Conservation (phyloP, 2,888 invertebrate species). For the Drosophila neonasuta region DNA sequence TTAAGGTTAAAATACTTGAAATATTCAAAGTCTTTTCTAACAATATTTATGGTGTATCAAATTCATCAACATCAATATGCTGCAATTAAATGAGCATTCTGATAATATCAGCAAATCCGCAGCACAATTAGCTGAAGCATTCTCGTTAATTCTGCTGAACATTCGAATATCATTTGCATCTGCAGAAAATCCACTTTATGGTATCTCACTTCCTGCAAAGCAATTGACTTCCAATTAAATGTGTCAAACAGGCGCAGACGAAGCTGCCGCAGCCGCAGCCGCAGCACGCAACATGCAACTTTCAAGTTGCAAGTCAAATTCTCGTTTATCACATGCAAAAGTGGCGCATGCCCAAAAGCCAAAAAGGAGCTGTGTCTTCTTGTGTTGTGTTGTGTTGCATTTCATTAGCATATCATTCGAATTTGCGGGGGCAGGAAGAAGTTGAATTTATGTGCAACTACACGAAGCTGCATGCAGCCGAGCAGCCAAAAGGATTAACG, state of each 20-base stretch:
- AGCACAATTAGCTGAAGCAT: not conserved
- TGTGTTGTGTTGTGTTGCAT: conserved; percentile 49
- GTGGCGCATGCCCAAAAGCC: conserved; percentile 56
- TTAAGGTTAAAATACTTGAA: not conserved
- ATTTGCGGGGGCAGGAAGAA: conserved; percentile 28
- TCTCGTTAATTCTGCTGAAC: not conserved
- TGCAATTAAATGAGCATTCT: not conserved
- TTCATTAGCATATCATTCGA: conserved; percentile 67
- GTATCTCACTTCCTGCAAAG: conserved; percentile 37
- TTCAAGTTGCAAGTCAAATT: conserved; percentile 1
- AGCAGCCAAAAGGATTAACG: conserved; percentile 66
- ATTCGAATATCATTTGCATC: not conserved
- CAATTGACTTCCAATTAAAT: conserved; percentile 74
- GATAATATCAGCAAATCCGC: not conserved
- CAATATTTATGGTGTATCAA: not conserved
- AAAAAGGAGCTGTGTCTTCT: conserved; percentile 17
- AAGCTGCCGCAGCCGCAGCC: conserved; percentile 32
- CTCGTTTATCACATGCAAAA: conserved; percentile 33
- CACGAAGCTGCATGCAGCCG: conserved; percentile 9
- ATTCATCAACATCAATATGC: not conserved
- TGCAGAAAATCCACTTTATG: conserved; percentile 7
- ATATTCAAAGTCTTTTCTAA: not conserved
- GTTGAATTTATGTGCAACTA: conserved; percentile 61
- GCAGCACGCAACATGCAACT: not conserved
- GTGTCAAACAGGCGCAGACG: conserved; percentile 45